These are phyloP conservation scores for Aplysina aerophoba DNA, from an alignment of 37 sponge, comb jelly and placozoan species.

Conservation along the genomic window DNA sequence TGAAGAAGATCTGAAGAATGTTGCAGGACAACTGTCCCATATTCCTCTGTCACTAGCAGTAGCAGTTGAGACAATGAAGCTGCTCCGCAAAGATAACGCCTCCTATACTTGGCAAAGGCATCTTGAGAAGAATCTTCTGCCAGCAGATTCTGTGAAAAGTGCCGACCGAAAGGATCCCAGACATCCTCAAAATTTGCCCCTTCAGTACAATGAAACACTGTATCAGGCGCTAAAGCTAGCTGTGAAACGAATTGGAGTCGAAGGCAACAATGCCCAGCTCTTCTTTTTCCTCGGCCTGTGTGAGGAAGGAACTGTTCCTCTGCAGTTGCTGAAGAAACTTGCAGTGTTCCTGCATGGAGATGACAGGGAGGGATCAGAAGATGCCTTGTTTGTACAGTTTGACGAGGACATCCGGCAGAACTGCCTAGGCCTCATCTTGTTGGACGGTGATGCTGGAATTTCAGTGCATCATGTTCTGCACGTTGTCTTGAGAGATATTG, in stretches of 20 bases:
- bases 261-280: background rate
- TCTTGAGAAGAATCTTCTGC: background rate
- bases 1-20: background rate
- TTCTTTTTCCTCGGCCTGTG: constrained; percentile 21
- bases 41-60: constrained; percentile 15
- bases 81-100: background rate
- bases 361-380: background rate
- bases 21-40: constrained; percentile 11
- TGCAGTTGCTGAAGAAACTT: background rate
- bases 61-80: background rate
- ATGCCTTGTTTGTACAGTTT: background rate
- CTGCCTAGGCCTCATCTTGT: background rate
- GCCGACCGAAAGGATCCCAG: background rate
- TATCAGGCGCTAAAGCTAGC: background rate
- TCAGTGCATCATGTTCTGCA: background rate
- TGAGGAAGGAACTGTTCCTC: background rate
- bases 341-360: background rate
- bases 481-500: background rate
- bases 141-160: background rate
- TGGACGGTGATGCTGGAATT: background rate
- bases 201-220: background rate
- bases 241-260: background rate
- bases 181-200: background rate
- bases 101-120: background rate
- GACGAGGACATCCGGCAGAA: background rate